phyloP scores from a whole-genome alignment of 1,140 invertebrate genomes.

The Cydia amplana region DNA sequence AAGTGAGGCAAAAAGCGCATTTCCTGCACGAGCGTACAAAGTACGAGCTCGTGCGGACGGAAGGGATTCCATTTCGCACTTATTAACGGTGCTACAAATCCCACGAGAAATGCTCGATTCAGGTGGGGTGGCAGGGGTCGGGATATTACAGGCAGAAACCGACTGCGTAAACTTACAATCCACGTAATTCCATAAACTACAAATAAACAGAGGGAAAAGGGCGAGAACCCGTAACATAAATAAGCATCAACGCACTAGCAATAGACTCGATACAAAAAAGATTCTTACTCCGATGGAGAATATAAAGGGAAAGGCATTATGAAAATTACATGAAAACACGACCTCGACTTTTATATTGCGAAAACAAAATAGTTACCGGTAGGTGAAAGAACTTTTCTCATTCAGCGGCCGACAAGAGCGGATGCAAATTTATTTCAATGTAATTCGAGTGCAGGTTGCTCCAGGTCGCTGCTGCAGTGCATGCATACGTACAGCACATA shows the following conservation, averaged over 20 bases:
- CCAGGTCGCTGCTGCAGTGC: slow-evolving; percentile 59
- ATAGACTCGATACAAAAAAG: slow-evolving; percentile 13
- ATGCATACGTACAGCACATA: slow-evolving; percentile 36
- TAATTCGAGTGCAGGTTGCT: slow-evolving; percentile 56
- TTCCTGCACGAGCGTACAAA: slow-evolving; percentile 32
- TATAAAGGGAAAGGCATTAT: slow-evolving; percentile 5
- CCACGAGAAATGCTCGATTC: slow-evolving; percentile 65
- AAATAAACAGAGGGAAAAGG: slow-evolving; percentile 27
- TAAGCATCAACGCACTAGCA: slow-evolving; percentile 16
- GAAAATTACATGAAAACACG: background rate
- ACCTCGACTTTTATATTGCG: background rate
- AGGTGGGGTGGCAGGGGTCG: slow-evolving; percentile 53
- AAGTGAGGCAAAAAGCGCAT: slow-evolving; percentile 38
- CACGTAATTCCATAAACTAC: slow-evolving; percentile 32
- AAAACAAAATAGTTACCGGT: background rate
- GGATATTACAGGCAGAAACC: slow-evolving; percentile 39
- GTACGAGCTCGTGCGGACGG: slow-evolving; percentile 32
- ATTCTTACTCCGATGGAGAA: background rate
- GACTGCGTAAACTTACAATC: slow-evolving; percentile 35
- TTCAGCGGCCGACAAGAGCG: slow-evolving; percentile 6
- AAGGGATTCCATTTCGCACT: slow-evolving; percentile 51
- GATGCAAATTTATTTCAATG: slow-evolving; percentile 24
- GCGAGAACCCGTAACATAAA: slow-evolving; percentile 22
- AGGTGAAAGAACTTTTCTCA: slow-evolving; percentile 20
- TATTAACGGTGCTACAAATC: slow-evolving; percentile 60